phyloP scores from a whole-genome alignment of 2,888 invertebrate genomes.

The Parapristionchus giblindavisi region DNA sequence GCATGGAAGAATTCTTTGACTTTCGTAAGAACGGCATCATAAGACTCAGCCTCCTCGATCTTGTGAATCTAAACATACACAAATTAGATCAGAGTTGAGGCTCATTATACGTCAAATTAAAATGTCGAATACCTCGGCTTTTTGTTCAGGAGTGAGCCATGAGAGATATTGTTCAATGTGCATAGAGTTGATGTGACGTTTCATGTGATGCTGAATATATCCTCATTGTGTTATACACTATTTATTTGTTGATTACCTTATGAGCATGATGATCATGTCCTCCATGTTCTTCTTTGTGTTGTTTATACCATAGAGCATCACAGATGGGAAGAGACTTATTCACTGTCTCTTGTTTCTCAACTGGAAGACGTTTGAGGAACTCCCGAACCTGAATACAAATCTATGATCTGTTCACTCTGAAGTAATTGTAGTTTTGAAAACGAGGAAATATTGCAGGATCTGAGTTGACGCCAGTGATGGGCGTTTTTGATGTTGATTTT shows the following conservation, averaged over 20 bases:
- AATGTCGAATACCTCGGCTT: slow-evolving; percentile 10
- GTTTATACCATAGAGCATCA: slow-evolving; percentile 56
- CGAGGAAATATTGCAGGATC: too few species aligned
- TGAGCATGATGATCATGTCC: slow-evolving; percentile 42
- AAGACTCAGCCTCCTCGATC: slow-evolving; percentile 42
- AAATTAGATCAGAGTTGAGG: neutral
- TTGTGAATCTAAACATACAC: slow-evolving; percentile 13
- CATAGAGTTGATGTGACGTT: slow-evolving; percentile 34
- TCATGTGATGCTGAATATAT: slow-evolving; percentile 2
- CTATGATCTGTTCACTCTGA: too few species aligned
- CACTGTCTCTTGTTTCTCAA: slow-evolving; percentile 42
- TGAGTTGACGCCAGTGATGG: too few species aligned
- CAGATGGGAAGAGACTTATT: slow-evolving; percentile 58
- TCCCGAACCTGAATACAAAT: slow-evolving; percentile 52
- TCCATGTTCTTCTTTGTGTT: slow-evolving; percentile 39
- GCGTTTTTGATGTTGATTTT: neutral
- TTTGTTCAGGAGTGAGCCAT: slow-evolving; percentile 49
- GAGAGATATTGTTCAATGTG: slow-evolving; percentile 47
- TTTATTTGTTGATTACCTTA: slow-evolving; percentile 11
- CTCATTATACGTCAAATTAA: neutral
- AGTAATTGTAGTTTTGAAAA: too few species aligned
- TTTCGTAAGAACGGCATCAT: slow-evolving; percentile 43
- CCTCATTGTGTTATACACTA: neutral
- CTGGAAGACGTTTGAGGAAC: slow-evolving; percentile 49
- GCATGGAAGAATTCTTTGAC: slow-evolving; percentile 48